Conservation (phyloP, 35 echinoderm and acorn worm genomes). For the Strongylocentrotus purpuratus region DNA sequence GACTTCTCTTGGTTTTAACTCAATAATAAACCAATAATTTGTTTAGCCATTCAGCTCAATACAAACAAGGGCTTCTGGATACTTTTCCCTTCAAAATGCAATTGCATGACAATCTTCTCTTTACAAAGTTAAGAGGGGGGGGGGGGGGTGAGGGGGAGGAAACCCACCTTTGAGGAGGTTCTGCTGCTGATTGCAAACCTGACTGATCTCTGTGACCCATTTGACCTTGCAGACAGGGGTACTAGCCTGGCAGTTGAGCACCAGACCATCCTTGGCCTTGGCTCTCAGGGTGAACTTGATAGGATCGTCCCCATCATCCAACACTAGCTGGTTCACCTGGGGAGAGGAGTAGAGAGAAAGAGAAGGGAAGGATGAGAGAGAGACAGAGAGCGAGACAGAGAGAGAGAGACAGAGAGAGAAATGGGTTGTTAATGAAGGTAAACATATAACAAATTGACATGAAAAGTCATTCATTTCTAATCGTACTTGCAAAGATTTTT, state of each 20-base stretch:
- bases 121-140: background rate
- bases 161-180: slow-evolving; percentile 90
- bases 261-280: slow-evolving; percentile 66
- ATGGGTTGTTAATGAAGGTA: background rate
- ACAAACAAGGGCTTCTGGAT: no score
- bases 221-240: slow-evolving; percentile 72
- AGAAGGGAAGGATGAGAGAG: background rate
- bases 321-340: slow-evolving; percentile 88
- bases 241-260: slow-evolving; percentile 73
- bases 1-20: no score
- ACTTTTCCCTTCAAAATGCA: no score
- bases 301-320: slow-evolving; percentile 85
- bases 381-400: background rate
- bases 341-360: background rate
- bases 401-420: background rate
- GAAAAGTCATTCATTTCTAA: background rate
- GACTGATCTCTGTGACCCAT: slow-evolving; percentile 77
- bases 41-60: no score
- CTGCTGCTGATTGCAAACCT: slow-evolving; percentile 77
- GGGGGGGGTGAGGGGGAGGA: background rate
- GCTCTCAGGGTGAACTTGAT: slow-evolving; percentile 76
- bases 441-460: background rate
- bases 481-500: no score
- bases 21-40: no score
- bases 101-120: no score